Evolutionary conservation across 2,797 vertebrate species (phyloP).

Genomic region (Ptychobarbus kaznakovi): DNA sequence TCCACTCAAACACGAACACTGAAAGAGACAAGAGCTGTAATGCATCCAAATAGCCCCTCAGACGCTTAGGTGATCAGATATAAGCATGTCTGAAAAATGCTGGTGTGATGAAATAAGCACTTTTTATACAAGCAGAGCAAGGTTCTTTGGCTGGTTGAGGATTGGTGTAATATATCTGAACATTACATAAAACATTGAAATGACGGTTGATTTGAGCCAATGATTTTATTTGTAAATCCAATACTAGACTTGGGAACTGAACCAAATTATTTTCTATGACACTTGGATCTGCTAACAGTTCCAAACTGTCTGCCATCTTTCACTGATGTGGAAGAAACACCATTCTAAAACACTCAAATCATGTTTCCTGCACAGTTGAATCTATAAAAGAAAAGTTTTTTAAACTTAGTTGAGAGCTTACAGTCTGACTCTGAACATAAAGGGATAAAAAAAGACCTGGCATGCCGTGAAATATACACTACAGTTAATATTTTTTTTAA

Average conservation of each 20-base stretch:
- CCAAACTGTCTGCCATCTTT: not conserved
- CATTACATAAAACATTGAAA: not conserved
- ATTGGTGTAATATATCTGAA: not conserved
- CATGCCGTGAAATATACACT: not conserved
- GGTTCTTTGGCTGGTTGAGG: not conserved
- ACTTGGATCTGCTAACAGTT: not conserved
- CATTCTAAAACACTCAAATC: not conserved
- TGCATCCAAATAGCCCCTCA: slow-evolving; percentile 21
- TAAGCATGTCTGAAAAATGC: not conserved
- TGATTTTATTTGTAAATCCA: not conserved
- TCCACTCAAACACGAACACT: slow-evolving; percentile 37
- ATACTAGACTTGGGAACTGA: not conserved
- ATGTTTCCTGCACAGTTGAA: not conserved
- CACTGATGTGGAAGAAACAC: not conserved
- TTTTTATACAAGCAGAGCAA: not conserved
- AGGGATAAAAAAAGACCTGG: not conserved
- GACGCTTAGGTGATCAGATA: slow-evolving; percentile 3
- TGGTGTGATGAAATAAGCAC: not conserved
- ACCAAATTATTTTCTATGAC: not conserved
- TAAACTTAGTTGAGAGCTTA: not conserved
- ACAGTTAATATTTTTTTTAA: not conserved
- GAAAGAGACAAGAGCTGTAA: slow-evolving; percentile 20
- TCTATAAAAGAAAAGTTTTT: not conserved
- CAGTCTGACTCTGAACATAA: not conserved
- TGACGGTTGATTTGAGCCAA: not conserved